Evolutionary conservation across 2,888 invertebrate genomes (phyloP).

Genomic region (Noctua comes): DNA sequence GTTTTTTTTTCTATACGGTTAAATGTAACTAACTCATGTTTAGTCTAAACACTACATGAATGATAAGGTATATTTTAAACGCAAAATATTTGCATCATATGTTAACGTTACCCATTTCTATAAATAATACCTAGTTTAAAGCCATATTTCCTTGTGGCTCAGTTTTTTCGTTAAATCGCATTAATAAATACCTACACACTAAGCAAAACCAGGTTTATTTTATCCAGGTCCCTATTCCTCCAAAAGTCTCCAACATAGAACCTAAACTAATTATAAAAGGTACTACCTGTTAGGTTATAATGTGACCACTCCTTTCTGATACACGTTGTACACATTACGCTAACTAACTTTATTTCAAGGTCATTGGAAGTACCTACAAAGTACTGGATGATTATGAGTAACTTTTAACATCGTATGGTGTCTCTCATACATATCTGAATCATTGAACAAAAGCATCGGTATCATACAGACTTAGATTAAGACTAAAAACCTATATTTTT

Average conservation of each 20-base stretch:
- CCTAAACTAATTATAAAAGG: neutral
- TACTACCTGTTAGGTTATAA: neutral
- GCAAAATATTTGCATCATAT: too few relatives aligned
- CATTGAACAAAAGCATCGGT: neutral
- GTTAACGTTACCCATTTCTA: neutral
- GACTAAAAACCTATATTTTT: too few relatives aligned
- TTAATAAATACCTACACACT: neutral
- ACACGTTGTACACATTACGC: neutral
- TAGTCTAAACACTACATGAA: neutral
- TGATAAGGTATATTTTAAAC: neutral
- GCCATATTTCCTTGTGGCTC: neutral
- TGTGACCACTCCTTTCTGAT: neutral
- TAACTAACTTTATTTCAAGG: neutral
- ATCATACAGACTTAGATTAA: neutral
- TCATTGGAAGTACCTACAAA: neutral
- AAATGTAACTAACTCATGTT: neutral
- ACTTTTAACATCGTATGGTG: neutral
- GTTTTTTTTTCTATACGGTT: neutral
- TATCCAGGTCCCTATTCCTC: neutral
- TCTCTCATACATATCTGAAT: neutral
- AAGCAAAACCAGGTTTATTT: neutral
- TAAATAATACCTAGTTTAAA: neutral
- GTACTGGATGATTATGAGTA: neutral
- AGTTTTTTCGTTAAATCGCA: neutral
- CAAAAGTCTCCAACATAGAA: neutral